Evolutionary conservation across 2,113 vertebrate genomes (phyloP).

Genomic region (Saccopteryx leptura): DNA sequence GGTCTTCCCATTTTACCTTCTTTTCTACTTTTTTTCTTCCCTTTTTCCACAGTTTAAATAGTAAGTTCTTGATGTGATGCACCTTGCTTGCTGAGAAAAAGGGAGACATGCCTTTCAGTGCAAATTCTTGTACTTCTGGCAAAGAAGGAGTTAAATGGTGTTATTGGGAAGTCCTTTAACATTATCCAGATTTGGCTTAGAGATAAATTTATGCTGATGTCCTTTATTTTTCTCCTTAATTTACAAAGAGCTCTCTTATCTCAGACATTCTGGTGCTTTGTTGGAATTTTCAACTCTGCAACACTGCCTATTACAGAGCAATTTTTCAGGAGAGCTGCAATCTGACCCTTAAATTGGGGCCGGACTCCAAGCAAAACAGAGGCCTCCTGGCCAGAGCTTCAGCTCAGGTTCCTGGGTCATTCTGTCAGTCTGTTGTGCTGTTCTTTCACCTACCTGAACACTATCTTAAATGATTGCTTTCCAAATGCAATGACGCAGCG

Average conservation of each 20-base stretch:
- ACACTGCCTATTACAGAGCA: not conserved
- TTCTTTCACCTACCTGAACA: slow-evolving; percentile 54
- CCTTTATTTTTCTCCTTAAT: slow-evolving; percentile 73
- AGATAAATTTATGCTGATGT: slow-evolving; percentile 65
- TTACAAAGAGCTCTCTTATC: slow-evolving; percentile 74
- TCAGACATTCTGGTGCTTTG: slow-evolving; percentile 52
- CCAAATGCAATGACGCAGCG: slow-evolving; percentile 58
- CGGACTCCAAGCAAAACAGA: slow-evolving; percentile 53
- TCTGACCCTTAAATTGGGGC: slow-evolving; percentile 35
- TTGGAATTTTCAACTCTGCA: slow-evolving; percentile 66
- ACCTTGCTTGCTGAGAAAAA: not conserved
- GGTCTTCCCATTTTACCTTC: not conserved
- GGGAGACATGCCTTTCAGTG: not conserved
- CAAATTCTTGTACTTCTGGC: not conserved
- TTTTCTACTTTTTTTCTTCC: not conserved
- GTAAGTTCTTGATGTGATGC: not conserved
- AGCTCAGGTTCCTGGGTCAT: not conserved
- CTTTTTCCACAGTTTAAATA: not conserved
- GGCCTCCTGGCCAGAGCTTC: not conserved
- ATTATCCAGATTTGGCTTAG: slow-evolving; percentile 61
- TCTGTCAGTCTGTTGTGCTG: not conserved
- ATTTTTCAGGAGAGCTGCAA: not conserved
- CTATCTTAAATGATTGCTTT: slow-evolving; percentile 41
- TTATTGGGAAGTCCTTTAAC: slow-evolving; percentile 62
- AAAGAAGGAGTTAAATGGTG: slow-evolving; percentile 50